Percentiles rank a stretch among this genome's conserved stretches.
phyloP scores from a whole-genome alignment of 1,140 invertebrate species.

The Diorhabda sublineata region DNA sequence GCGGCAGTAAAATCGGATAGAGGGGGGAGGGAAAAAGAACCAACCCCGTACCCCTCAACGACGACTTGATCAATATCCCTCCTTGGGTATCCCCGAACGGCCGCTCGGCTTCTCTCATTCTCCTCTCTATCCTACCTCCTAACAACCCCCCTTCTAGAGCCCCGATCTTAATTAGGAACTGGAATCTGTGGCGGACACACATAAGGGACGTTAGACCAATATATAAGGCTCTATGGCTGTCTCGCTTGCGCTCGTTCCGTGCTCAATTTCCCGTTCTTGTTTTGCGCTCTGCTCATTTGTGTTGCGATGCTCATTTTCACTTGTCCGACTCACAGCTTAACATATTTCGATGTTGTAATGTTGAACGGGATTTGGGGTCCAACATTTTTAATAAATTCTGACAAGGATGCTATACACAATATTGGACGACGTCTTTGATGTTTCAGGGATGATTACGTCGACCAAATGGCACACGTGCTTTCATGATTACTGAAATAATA shows the following conservation, averaged over 20 bases:
- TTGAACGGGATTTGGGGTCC: constrained; percentile 1
- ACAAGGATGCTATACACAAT: constrained; percentile 1
- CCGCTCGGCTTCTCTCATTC: neutral
- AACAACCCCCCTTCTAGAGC: constrained; percentile 27
- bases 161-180: constrained; percentile 61
- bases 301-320: constrained; percentile 18
- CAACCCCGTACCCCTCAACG: constrained; percentile 26
- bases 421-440: neutral
- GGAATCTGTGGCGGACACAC: constrained; percentile 63
- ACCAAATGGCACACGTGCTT: no score
- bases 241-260: constrained; percentile 18
- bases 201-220: constrained; percentile 53
- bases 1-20: constrained; percentile 10
- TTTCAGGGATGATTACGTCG: neutral
- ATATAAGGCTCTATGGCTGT: constrained; percentile 31
- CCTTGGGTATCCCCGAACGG: constrained; percentile 35
- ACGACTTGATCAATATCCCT: constrained; percentile 48
- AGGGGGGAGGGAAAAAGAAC: neutral
- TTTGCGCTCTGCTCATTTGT: neutral
- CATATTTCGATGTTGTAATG: constrained; percentile 16
- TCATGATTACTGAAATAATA: no score
- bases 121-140: constrained; percentile 21
- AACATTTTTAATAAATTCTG: constrained; percentile 8
- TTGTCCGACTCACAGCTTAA: constrained; percentile 11
- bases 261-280: constrained; percentile 17